Evolutionary conservation across 1,140 invertebrate genomes (phyloP), one percentile per base, ranked within the genome.

Genomic region (Acromyrmex echinatior): DNA sequence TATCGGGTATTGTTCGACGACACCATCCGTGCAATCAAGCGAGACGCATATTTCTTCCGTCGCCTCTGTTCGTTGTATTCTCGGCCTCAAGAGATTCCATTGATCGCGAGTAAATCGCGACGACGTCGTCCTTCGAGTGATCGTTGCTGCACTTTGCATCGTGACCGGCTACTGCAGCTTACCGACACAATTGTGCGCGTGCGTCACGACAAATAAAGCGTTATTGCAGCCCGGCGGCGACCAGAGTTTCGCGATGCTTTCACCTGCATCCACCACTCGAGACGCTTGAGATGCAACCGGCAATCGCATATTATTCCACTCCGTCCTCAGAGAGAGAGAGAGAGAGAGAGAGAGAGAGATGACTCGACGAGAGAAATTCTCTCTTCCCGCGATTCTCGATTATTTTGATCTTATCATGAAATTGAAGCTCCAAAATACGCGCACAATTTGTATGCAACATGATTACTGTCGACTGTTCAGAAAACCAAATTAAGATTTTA

Each of bases 191-290:
- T 88, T 35, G 79, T 60, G 77, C 21, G 73, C 65, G 68, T 21
- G 16, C 53, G n/a, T 39, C 53, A 25, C 65, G 62, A 88, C 82
- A 87, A 87, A 88, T 87, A 88, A 88, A 87, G 76, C 39, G 65
- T 82, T 87, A 88, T 82, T 87, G 78, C 53, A 66, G 80, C 7
- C 51, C 62, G 70, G 58, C 85, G 63, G 78, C 56, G 49, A 82
- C 18, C 84, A 31, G 81, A 60, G 86, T 63, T 63, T 28, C n/a
- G 77, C 35, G 53, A 63, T 82, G 87, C 86, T 88, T 87, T 88
- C 87, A 88, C 87, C 71, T 53, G 79, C 71, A 82, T 88, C 77
- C 81, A 77, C 25, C 39, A 49, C 76, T 28, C 31, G 51, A 51
- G 58, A 49, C 62, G 14, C 45, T 80, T 45, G 70, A 65, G 79